Evolutionary conservation across 1,140 invertebrate species (phyloP).

Genomic region (Megalonaias nervosa): DNA sequence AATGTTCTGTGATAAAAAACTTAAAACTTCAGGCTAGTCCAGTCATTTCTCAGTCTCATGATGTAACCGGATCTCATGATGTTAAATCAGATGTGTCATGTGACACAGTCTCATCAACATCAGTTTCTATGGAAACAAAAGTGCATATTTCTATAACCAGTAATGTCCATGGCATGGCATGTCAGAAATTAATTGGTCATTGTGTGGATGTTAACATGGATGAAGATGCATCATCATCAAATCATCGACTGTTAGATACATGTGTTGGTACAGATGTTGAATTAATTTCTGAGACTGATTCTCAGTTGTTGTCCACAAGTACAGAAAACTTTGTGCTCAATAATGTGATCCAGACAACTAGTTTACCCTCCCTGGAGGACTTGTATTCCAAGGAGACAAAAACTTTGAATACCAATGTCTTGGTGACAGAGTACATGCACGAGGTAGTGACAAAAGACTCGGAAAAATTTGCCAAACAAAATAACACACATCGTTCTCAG

Average conservation of each 20-base stretch:
- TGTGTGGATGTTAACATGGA: too few relatives aligned
- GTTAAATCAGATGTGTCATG: too few relatives aligned
- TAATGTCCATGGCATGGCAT: too few relatives aligned
- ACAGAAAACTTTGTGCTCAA: conserved; percentile 13
- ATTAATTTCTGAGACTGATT: too few relatives aligned
- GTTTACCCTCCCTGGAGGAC: conserved; percentile 73
- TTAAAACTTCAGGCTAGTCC: conserved; percentile 46
- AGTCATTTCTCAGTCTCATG: conserved; percentile 11
- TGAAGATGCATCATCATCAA: too few relatives aligned
- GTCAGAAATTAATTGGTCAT: too few relatives aligned
- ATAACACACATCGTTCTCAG: conserved; percentile 22
- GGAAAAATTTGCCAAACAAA: conserved; percentile 76
- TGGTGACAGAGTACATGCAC: conserved; percentile 74
- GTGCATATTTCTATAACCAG: too few relatives aligned
- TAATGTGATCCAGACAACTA: conserved; percentile 22
- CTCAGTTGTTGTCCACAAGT: too few relatives aligned
- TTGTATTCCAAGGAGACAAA: conserved; percentile 78
- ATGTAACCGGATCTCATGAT: not conserved
- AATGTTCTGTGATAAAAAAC: conserved; percentile 49
- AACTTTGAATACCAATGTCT: conserved; percentile 79
- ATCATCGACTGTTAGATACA: too few relatives aligned
- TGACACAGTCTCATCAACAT: too few relatives aligned
- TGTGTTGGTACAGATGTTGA: too few relatives aligned
- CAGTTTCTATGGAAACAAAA: too few relatives aligned
- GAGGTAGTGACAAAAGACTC: conserved; percentile 72